Base-by-base conservation (phyloP, 2,888 invertebrate genomes). In the Gymnosoma rotundatum region DNA sequence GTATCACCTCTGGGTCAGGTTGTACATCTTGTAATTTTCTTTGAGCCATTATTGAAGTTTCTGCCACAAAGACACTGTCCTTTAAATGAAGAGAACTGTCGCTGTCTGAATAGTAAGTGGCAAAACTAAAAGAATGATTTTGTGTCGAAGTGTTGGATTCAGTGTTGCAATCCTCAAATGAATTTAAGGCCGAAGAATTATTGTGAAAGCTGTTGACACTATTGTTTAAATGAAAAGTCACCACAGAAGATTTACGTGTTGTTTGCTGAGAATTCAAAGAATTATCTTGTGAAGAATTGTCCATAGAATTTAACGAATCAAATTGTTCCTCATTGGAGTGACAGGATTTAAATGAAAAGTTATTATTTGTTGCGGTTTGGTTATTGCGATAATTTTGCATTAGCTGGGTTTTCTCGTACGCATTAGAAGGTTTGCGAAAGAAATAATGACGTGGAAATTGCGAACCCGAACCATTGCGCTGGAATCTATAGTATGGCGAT, bases 401-500 rank as follows among this genome's bases (percentile, higher is more conserved):
- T 2, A 78, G 21, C 6, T 70, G 63, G 7, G 73, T 9, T 45
- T 78, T 78, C 32, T 88, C 88, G 20, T 87, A 61, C 6, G 88
- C 87, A 74, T 86, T 87, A 8, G 89, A 87, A 18, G 88, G 90
- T 56, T 92, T 89, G 2, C 89, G 89, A 50, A 92, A 92, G 86
- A 92, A 92, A 64, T 90, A 92, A 80, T 92, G 91, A 0, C 92
- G 89, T 0, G 90, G 89, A 82, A 92, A 92, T 80, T 92, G 92
- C 0, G 92, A 92, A 0, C 91, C 91, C 1, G 92, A 92, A n/a
- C 90, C 90, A 64, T 91, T 90, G 6, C 91, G 90, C 80, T 90
- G 90, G 86, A 92, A 92, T 20, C 90, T 88, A 82, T 89, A 89
- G 60, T 84, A 78, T 1, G 81, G 84, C 0, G 81, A 81, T 14